phyloP scores from a whole-genome alignment of 1,140 invertebrate genomes.

The Phortica variegata region DNA sequence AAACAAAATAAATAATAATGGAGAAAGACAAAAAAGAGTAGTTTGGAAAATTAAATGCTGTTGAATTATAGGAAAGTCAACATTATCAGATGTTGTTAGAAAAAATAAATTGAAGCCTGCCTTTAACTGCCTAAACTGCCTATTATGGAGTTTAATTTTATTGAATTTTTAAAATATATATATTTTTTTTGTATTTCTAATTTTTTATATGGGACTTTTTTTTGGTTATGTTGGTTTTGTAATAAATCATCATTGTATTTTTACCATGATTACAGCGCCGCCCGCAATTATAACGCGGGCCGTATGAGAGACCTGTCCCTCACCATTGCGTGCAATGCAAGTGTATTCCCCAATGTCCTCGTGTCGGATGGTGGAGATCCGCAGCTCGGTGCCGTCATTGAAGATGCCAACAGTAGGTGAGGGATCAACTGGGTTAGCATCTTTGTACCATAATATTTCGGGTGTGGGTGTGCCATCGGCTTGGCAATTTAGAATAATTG shows the following conservation, averaged over 20 bases:
- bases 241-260: constrained; percentile 49
- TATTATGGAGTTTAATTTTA: constrained; percentile 1
- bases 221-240: constrained; percentile 2
- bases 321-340: constrained; percentile 90
- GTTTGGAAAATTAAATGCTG: too few species aligned
- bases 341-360: constrained; percentile 95
- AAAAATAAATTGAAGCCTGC: constrained; percentile 2
- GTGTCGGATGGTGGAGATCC: constrained; percentile 85
- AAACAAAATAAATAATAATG: too few species aligned
- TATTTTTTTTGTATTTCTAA: not conserved
- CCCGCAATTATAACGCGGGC: constrained; percentile 94
- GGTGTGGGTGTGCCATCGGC: constrained; percentile 89
- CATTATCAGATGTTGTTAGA: too few species aligned
- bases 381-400: constrained; percentile 87
- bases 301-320: constrained; percentile 91
- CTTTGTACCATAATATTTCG: constrained; percentile 89
- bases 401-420: constrained; percentile 82
- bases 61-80: too few species aligned
- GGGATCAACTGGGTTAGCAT: constrained; percentile 84
- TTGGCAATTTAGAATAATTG: constrained; percentile 92
- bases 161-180: not conserved
- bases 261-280: constrained; percentile 73
- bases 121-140: not conserved
- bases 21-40: not conserved
- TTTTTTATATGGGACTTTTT: constrained; percentile 3